Percentiles rank a stretch among this genome's conserved stretches.
Evolutionary conservation across 2,888 invertebrate species (phyloP).

Genomic region (Eulithis testata): DNA sequence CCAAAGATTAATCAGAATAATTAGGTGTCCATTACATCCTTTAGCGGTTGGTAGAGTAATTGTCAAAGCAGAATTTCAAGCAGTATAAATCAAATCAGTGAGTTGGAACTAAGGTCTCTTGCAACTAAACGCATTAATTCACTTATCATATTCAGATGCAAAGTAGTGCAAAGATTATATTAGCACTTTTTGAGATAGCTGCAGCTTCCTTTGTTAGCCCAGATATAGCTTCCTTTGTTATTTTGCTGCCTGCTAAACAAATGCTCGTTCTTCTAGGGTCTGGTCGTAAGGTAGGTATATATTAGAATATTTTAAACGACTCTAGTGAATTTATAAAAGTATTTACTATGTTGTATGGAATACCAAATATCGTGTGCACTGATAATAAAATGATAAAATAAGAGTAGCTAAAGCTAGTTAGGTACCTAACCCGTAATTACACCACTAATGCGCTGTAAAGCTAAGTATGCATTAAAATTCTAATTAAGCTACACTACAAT

Average conservation of each 20-base stretch:
- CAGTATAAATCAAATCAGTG: conserved; percentile 31
- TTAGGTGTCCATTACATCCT: background rate
- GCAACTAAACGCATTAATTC: conserved; percentile 26
- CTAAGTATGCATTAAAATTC: no score
- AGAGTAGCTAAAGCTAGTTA: no score
- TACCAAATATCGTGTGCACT: no score
- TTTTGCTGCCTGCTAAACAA: background rate
- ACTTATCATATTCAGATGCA: conserved; percentile 28
- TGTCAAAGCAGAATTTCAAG: conserved; percentile 19
- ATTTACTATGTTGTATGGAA: no score
- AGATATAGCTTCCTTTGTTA: background rate
- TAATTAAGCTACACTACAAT: conserved; percentile 5
- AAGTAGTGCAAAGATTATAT: conserved; percentile 11
- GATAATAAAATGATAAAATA: no score
- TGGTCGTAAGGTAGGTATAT: no score
- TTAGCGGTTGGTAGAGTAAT: background rate
- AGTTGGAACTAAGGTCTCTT: conserved; percentile 29
- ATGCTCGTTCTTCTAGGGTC: no score
- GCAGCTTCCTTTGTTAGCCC: no score
- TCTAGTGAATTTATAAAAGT: no score
- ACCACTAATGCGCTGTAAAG: conserved; percentile 6
- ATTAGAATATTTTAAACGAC: no score
- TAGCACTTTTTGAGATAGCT: conserved; percentile 10
- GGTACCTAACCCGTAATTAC: no score
- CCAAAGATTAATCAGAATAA: background rate